Conservation (phyloP, 2,113 vertebrate species). For the Puffinus mauretanicus region DNA sequence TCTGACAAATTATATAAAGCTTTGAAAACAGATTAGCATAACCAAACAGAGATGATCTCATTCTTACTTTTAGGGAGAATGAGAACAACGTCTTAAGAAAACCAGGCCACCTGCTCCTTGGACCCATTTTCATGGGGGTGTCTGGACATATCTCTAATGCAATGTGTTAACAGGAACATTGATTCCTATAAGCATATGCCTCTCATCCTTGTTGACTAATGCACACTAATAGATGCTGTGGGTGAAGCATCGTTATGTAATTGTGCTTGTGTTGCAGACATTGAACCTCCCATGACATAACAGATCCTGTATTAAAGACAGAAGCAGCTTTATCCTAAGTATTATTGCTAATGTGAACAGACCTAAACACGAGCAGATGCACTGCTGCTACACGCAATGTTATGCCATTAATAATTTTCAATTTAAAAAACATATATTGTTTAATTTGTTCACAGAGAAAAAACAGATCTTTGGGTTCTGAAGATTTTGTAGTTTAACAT, state of each 20-base stretch:
- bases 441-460: background rate
- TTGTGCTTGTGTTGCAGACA: slow-evolving; percentile 14
- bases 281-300: slow-evolving; percentile 2
- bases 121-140: background rate
- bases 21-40: background rate
- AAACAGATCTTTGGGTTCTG: background rate
- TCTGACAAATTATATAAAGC: background rate
- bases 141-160: background rate
- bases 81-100: background rate
- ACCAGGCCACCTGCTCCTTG: background rate
- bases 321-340: slow-evolving; percentile 45
- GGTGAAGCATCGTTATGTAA: slow-evolving; percentile 15
- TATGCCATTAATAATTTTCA: background rate
- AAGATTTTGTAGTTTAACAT: background rate
- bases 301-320: slow-evolving; percentile 48
- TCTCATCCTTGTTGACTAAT: background rate
- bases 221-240: background rate
- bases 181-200: background rate
- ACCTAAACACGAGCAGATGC: background rate
- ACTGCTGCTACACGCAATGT: background rate
- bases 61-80: background rate
- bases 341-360: background rate
- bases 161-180: background rate
- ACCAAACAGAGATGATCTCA: background rate
- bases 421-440: background rate